A percentile compares a stretch with the other conserved stretches of the same genome.
phyloP scores from a whole-genome alignment of 2,113 vertebrate species.

The Trochalopteron elliotii region DNA sequence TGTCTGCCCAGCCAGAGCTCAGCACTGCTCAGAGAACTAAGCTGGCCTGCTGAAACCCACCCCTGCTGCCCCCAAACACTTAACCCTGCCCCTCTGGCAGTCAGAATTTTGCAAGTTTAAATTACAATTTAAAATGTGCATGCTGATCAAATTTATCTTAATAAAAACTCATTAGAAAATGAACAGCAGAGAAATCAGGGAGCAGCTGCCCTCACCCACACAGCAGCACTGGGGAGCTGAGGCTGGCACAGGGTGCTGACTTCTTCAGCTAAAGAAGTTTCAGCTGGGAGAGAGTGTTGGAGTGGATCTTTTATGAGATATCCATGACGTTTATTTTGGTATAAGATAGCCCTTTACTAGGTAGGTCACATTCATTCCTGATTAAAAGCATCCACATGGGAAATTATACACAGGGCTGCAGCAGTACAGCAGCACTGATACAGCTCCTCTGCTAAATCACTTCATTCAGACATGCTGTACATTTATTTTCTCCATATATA shows the following conservation, averaged over 20 bases:
- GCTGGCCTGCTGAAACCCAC: not conserved
- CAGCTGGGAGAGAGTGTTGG: not conserved
- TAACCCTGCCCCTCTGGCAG: not conserved
- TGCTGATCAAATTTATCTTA: not conserved
- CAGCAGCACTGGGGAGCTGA: not conserved
- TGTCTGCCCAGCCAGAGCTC: not conserved
- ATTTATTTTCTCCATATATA: not conserved
- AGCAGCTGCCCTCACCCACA: not conserved
- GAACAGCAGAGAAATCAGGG: not conserved
- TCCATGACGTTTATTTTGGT: not conserved
- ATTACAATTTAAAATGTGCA: not conserved
- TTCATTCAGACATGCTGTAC: not conserved
- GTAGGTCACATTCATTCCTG: slow-evolving; percentile 9
- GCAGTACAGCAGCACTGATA: not conserved
- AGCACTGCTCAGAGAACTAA: not conserved
- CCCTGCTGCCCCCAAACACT: not conserved
- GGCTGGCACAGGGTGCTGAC: not conserved
- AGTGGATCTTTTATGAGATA: not conserved
- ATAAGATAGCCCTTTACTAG: not conserved
- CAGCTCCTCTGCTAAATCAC: not conserved
- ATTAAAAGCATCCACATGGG: slow-evolving; percentile 41
- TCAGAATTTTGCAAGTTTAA: not conserved
- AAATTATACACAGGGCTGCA: not conserved
- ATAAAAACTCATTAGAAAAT: not conserved
- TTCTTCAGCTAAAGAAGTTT: not conserved